A percentile compares a stretch with the other conserved stretches of the same genome.
These are phyloP conservation scores for Chalcosyrphus nemorum DNA, from an alignment of 2,888 invertebrate species.

Conservation along the genomic window DNA sequence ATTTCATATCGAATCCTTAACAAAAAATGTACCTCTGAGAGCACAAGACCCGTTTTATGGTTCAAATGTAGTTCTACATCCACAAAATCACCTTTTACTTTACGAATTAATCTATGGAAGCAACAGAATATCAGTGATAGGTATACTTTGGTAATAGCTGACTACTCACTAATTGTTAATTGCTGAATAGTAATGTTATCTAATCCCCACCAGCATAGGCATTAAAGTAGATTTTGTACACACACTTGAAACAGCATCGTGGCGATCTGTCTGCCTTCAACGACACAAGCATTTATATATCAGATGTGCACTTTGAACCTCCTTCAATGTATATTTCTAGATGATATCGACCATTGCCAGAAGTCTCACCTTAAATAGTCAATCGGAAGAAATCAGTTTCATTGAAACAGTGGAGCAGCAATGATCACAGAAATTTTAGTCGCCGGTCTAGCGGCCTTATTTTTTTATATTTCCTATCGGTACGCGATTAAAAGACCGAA, in stretches of 20 bases:
- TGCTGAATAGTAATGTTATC: background rate
- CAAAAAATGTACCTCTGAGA: no score
- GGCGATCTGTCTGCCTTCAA: background rate
- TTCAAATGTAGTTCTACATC: no score
- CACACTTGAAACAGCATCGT: background rate
- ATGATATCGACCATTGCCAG: conserved; percentile 1
- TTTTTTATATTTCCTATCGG: conserved; percentile 80
- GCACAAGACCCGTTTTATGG: no score
- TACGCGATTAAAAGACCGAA: conserved; percentile 82
- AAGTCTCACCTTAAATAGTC: background rate
- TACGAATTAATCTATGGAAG: no score
- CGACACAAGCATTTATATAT: background rate
- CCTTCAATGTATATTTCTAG: background rate
- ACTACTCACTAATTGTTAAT: background rate
- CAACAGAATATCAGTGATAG: no score
- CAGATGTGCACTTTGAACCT: background rate
- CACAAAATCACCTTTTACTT: no score
- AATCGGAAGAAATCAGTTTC: conserved; percentile 32
- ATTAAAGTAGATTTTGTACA: no score
- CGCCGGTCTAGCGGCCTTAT: conserved; percentile 77
- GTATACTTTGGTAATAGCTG: background rate
- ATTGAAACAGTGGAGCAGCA: conserved; percentile 25
- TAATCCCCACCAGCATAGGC: background rate
- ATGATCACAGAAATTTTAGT: conserved; percentile 81
- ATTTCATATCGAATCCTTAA: no score